Base-by-base conservation (phyloP, 2,888 invertebrate genomes). In the Nycteola revayana region DNA sequence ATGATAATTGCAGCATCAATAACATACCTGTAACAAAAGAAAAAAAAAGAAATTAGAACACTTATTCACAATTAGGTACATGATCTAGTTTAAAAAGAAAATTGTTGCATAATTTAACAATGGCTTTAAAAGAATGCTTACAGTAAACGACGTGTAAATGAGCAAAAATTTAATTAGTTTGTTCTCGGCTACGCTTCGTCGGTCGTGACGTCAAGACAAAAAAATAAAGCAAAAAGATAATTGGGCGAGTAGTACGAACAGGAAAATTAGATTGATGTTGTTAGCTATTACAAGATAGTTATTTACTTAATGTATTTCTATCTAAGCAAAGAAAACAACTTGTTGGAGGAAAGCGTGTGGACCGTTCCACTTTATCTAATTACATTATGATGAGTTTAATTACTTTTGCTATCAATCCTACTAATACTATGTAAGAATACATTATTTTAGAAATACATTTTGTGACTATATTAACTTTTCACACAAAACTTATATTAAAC, bases 111-210 rank as follows among this genome's bases (percentile, higher is more conserved):
- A 61, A 67, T 60, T 60, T 52, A 35, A 60, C 56, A 60, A 57
- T 58, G 55, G 34, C 50, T 44, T 46, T 44, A 36, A 42, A 46
- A 42, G 46, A 46, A 46, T 40, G 30, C 42, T 49, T 44, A 59
- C 60, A 65, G 54, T 53, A 66, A 72, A 71, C 65, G 70, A 67
- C 70, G 70, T 75, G 68, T 72, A 75, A 79, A 80, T 76, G 71
- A 78, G 72, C 67, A 69, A 69, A 75, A 75, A 80, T 75, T n/a
- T 80, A 78, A 80, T 83, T 77, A 78, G 68, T 71, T 71, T 61
- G 60, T 63, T 56, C 66, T 58, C 49, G 49, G 56, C 32, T 45
- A 49, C 43, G 60, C 53, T 50, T 64, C 60, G 62, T 62, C 60
- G 61, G 55, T 41, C 57, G 59, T 61, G 58, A 65, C 60, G 65